phyloP scores from a whole-genome alignment of 2,113 vertebrate species.

The Motacilla alba region DNA sequence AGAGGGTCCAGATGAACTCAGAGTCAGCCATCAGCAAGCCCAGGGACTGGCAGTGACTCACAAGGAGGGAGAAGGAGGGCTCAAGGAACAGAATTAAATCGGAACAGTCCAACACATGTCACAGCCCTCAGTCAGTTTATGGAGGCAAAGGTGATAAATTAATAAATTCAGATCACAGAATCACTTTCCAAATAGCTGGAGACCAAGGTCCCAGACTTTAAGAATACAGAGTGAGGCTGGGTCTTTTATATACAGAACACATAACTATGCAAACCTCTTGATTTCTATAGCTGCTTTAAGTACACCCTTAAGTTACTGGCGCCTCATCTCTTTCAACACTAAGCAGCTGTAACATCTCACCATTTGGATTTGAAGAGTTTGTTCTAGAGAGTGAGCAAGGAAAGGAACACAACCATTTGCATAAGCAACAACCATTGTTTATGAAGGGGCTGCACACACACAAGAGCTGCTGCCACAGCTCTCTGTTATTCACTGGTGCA shows the following conservation, averaged over 20 bases:
- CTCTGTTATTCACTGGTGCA: not conserved
- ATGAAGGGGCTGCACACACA: not conserved
- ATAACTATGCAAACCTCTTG: not conserved
- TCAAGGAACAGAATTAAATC: not conserved
- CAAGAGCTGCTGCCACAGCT: not conserved
- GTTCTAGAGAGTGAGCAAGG: not conserved
- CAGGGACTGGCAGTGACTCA: not conserved
- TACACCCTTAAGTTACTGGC: not conserved
- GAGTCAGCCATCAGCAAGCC: not conserved
- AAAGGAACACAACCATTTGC: not conserved
- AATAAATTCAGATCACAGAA: not conserved
- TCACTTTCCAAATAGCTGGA: not conserved
- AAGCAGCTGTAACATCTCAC: not conserved
- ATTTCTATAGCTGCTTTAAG: not conserved
- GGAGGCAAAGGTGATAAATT: not conserved
- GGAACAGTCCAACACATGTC: not conserved
- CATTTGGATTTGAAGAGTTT: not conserved
- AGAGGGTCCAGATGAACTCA: not conserved
- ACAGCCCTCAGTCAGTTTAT: not conserved
- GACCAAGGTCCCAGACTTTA: not conserved
- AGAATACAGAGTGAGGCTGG: not conserved
- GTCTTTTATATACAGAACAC: not conserved
- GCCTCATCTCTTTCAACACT: not conserved
- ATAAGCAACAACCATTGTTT: not conserved
- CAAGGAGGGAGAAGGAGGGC: not conserved